Conservation (phyloP, 2,113 vertebrate species). For the Calypte anna region DNA sequence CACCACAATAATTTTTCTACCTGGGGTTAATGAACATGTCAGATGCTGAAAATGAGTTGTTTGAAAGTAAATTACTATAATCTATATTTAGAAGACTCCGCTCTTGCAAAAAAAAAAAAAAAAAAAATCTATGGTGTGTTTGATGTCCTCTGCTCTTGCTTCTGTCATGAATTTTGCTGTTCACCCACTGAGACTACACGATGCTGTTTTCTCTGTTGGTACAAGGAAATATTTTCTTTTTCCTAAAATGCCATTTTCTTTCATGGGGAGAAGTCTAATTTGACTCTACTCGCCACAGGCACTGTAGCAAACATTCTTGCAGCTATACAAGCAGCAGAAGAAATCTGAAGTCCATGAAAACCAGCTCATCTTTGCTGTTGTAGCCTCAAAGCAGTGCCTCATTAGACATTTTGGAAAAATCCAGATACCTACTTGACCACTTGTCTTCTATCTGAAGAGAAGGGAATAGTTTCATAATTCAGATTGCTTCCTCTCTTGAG, state of each 20-base stretch:
- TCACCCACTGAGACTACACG: neutral
- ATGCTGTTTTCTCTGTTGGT: neutral
- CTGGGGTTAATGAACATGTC: constrained; percentile 95
- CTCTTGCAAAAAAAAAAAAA: constrained; percentile 35
- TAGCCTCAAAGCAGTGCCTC: neutral
- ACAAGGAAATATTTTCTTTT: neutral
- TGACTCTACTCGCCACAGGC: neutral
- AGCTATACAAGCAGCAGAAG: neutral
- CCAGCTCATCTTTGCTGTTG: neutral
- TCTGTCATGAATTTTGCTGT: constrained; percentile 44
- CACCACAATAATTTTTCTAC: constrained; percentile 87
- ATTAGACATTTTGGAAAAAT: neutral
- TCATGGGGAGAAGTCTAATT: neutral
- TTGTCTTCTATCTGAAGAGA: neutral
- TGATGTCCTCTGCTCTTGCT: constrained; percentile 63
- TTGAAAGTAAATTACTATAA: constrained; percentile 95
- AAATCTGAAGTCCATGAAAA: neutral
- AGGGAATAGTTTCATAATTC: neutral
- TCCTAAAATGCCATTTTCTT: neutral
- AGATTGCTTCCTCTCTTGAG: neutral
- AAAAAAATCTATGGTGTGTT: constrained; percentile 29
- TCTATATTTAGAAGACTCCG: constrained; percentile 91
- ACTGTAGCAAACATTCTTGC: neutral
- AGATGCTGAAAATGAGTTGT: constrained; percentile 94
- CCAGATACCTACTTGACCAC: neutral